These are phyloP conservation scores for Xiphophorus hellerii DNA, from an alignment of 2,113 vertebrate genomes.

Conservation along the genomic window DNA sequence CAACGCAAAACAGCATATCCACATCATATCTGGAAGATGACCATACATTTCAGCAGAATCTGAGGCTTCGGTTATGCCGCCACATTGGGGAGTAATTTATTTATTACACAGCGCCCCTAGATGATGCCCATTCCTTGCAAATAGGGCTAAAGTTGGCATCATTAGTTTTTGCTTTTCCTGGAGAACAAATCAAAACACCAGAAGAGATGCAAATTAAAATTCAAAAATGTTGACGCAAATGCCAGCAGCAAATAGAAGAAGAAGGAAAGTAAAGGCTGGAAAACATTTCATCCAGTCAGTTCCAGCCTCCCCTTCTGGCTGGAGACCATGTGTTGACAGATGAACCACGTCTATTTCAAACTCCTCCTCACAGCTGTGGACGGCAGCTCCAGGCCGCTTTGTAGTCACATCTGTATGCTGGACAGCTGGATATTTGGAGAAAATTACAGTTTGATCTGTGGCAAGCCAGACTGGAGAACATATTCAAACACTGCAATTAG, in stretches of 20 bases:
- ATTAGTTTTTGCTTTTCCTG: neutral
- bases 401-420: conserved; percentile 75
- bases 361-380: conserved; percentile 73
- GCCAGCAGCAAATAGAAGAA: neutral
- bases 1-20: too few relatives aligned
- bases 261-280: neutral
- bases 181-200: neutral
- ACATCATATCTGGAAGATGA: too few relatives aligned
- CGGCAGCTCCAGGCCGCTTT: conserved; percentile 68
- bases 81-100: too few relatives aligned
- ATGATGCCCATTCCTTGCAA: too few relatives aligned
- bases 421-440: conserved; percentile 72
- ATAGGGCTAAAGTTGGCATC: neutral
- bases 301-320: conserved; percentile 52
- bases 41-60: too few relatives aligned
- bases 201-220: neutral
- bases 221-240: conserved; percentile 4
- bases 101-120: too few relatives aligned
- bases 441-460: conserved; percentile 73
- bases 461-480: conserved; percentile 54
- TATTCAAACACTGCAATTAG: conserved; percentile 57
- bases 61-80: too few relatives aligned
- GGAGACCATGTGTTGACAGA: conserved; percentile 64
- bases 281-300: conserved; percentile 28
- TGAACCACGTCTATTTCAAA: conserved; percentile 67